phyloP scores from a whole-genome alignment of 1,140 invertebrate species.

The Leptonema lineaticorne region DNA sequence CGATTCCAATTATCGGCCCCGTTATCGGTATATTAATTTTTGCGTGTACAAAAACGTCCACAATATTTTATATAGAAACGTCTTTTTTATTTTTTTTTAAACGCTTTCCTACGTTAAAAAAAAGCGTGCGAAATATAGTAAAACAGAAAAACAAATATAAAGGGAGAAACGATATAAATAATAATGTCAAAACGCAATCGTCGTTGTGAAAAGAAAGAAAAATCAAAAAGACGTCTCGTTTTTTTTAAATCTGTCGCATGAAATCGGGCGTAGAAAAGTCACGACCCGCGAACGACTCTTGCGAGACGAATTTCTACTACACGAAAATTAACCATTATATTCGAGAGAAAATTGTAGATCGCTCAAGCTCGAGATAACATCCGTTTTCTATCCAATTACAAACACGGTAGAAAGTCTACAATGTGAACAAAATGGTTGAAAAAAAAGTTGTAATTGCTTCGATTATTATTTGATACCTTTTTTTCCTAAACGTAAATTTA shows the following conservation, averaged over 20 bases:
- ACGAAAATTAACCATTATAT: neutral
- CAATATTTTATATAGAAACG: too few relatives aligned
- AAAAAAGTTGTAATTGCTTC: neutral
- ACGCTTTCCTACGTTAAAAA: neutral
- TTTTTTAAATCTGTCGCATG: too few relatives aligned
- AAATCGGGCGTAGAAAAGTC: neutral
- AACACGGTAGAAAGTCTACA: neutral
- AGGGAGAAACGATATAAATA: too few relatives aligned
- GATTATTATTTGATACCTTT: too few relatives aligned
- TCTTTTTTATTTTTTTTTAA: too few relatives aligned
- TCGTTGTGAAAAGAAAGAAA: too few relatives aligned
- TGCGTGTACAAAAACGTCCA: too few relatives aligned
- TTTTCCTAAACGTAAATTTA: too few relatives aligned
- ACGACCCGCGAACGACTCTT: neutral
- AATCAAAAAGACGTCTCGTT: constrained; percentile 2
- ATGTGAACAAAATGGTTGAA: too few relatives aligned
- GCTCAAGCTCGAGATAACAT: neutral
- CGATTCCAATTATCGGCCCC: neutral
- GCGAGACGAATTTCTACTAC: neutral
- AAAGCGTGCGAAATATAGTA: constrained; percentile 1
- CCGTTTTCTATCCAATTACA: neutral
- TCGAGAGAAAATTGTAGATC: neutral
- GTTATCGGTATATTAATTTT: neutral
- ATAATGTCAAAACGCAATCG: too few relatives aligned
- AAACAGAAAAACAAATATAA: too few relatives aligned